Percentiles rank a stretch among this genome's conserved stretches.
phyloP scores from a whole-genome alignment of 2,797 vertebrate species.

The Eleutherodactylus coqui region DNA sequence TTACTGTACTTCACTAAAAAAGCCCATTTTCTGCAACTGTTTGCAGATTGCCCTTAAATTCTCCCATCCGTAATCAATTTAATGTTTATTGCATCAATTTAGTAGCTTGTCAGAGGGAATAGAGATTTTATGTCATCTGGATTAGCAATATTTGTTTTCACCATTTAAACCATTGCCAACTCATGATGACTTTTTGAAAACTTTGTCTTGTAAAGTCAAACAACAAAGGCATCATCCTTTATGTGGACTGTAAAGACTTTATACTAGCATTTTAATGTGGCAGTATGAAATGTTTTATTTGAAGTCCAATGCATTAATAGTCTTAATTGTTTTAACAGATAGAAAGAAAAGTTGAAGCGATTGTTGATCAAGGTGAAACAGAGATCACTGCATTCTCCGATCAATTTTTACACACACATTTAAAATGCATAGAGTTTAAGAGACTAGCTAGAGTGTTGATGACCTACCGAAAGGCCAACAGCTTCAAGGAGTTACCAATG shows the following conservation, averaged over 20 bases:
- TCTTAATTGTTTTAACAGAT: constrained; percentile 45
- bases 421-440: constrained; percentile 38
- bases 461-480: neutral
- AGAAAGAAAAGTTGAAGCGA: constrained; percentile 35
- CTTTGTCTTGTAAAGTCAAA: constrained; percentile 49
- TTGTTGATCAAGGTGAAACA: constrained; percentile 51
- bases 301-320: constrained; percentile 42
- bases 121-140: constrained; percentile 49
- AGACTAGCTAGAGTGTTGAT: constrained; percentile 2
- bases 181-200: constrained; percentile 29
- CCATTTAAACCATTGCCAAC: constrained; percentile 19
- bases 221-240: constrained; percentile 54
- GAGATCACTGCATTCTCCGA: constrained; percentile 42
- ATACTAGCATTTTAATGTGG: constrained; percentile 46
- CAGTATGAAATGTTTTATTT: constrained; percentile 56
- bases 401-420: constrained; percentile 56
- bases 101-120: constrained; percentile 27
- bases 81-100: constrained; percentile 35
- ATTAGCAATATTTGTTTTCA: constrained; percentile 50
- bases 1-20: constrained; percentile 4
- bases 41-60: constrained; percentile 31
- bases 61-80: constrained; percentile 21
- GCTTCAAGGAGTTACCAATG: neutral
- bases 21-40: constrained; percentile 18
- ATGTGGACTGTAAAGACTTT: constrained; percentile 40